These are phyloP conservation scores for Girardinus metallicus DNA, from an alignment of 2,797 vertebrate genomes.

Conservation along the genomic window DNA sequence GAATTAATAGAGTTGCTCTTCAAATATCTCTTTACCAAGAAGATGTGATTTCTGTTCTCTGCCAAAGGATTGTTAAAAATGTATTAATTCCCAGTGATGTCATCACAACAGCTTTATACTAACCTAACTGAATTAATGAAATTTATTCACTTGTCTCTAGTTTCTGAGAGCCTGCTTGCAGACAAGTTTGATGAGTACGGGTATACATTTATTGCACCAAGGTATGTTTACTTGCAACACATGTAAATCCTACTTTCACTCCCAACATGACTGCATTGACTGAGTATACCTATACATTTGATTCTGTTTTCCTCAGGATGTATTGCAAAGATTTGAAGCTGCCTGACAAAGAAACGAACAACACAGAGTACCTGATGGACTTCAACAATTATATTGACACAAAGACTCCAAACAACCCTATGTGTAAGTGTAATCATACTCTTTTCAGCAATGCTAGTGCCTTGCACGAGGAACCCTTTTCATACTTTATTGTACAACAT, in stretches of 20 bases:
- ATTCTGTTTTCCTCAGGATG: slow-evolving; percentile 74
- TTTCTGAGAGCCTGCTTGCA: slow-evolving; percentile 87
- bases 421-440: slow-evolving; percentile 85
- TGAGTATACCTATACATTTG: background rate
- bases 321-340: slow-evolving; percentile 91
- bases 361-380: slow-evolving; percentile 92
- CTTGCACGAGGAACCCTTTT: background rate
- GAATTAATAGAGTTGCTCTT: background rate
- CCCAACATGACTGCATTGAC: background rate
- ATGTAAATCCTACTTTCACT: background rate
- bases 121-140: slow-evolving; percentile 12
- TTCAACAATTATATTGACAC: slow-evolving; percentile 93
- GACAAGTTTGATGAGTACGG: slow-evolving; percentile 91
- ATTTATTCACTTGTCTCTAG: slow-evolving; percentile 77
- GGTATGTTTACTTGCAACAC: slow-evolving; percentile 76
- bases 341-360: slow-evolving; percentile 89
- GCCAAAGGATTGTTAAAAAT: slow-evolving; percentile 10
- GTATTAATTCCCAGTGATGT: background rate
- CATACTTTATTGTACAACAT: background rate
- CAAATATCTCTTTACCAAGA: background rate
- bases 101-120: slow-evolving; percentile 4
- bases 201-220: slow-evolving; percentile 91
- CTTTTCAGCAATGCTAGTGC: background rate
- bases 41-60: background rate
- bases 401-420: slow-evolving; percentile 88